phyloP scores from a whole-genome alignment of 2,113 vertebrate genomes.

The Hypanus sabinus region DNA sequence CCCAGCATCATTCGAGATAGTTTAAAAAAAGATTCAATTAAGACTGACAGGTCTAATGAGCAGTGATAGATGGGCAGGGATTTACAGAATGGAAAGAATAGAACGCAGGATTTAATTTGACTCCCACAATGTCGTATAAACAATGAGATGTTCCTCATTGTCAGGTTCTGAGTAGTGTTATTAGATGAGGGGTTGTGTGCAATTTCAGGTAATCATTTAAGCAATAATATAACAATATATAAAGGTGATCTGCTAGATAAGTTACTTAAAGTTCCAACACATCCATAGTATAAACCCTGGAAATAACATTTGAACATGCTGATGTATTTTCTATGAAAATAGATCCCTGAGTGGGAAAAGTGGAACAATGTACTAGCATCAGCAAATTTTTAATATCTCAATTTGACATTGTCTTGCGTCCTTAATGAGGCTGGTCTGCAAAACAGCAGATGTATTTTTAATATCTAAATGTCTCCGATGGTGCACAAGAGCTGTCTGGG shows the following conservation, averaged over 20 bases:
- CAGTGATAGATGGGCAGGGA: slow-evolving; percentile 16
- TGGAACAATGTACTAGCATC: not conserved
- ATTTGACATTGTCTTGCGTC: not conserved
- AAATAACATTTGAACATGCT: not conserved
- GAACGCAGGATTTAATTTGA: not conserved
- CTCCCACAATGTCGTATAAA: slow-evolving; percentile 11
- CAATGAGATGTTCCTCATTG: not conserved
- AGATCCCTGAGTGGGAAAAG: not conserved
- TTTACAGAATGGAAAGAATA: not conserved
- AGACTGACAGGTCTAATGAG: slow-evolving; percentile 10
- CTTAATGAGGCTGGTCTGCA: not conserved
- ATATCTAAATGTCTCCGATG: too few relatives aligned
- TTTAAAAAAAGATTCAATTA: not conserved
- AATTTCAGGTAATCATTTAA: not conserved
- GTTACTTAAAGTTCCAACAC: not conserved
- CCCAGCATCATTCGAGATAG: not conserved
- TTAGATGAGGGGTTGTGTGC: not conserved
- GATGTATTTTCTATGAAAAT: not conserved
- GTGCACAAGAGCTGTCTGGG: not conserved
- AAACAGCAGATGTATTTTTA: not conserved
- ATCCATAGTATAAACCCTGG: not conserved
- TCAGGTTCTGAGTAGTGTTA: not conserved
- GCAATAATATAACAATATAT: not conserved
- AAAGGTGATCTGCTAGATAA: not conserved
- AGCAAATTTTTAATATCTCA: not conserved